A percentile compares a stretch with the other conserved stretches of the same genome.
Conservation (phyloP, 2,888 invertebrate species). For the Drosophila nr. perissopoda region DNA sequence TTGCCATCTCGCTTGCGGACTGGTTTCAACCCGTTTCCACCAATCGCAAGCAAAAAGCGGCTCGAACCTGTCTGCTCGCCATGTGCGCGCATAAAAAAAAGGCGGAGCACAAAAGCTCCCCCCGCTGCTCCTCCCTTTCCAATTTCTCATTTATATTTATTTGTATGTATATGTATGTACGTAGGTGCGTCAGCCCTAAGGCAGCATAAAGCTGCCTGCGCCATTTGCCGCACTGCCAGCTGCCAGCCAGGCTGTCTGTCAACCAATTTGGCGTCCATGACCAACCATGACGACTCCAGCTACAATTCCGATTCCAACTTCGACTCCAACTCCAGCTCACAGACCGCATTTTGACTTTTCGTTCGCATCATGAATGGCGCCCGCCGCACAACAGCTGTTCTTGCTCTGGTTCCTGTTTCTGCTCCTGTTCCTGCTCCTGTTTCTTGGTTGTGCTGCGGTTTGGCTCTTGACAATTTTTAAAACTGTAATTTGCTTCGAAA, state of each 20-base stretch:
- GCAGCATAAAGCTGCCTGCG: conserved; percentile 51
- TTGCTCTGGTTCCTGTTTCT: conserved; percentile 25
- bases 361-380: conserved; percentile 56
- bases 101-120: conserved; percentile 66
- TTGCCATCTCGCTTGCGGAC: conserved; percentile 67
- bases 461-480: conserved; percentile 33
- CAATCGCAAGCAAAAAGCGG: conserved; percentile 75
- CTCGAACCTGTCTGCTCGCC: conserved; percentile 43
- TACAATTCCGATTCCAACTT: conserved; percentile 19
- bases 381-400: conserved; percentile 63
- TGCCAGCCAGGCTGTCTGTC: conserved; percentile 61
- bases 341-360: conserved; percentile 58
- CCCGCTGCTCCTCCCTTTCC: conserved; percentile 9
- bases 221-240: conserved; percentile 60
- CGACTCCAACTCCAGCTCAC: conserved; percentile 13
- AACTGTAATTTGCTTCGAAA: conserved; percentile 43
- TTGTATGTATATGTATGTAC: neutral
- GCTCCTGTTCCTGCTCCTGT: conserved; percentile 22
- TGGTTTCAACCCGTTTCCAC: conserved; percentile 63
- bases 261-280: conserved; percentile 82
- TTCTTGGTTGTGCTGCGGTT: conserved; percentile 45
- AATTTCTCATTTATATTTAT: neutral
- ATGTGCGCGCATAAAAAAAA: conserved; percentile 63
- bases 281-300: conserved; percentile 74
- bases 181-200: conserved; percentile 38